Percentiles rank a stretch among this genome's conserved stretches.
Conservation (phyloP, 2,888 invertebrate species). For the Biston stratarius region DNA sequence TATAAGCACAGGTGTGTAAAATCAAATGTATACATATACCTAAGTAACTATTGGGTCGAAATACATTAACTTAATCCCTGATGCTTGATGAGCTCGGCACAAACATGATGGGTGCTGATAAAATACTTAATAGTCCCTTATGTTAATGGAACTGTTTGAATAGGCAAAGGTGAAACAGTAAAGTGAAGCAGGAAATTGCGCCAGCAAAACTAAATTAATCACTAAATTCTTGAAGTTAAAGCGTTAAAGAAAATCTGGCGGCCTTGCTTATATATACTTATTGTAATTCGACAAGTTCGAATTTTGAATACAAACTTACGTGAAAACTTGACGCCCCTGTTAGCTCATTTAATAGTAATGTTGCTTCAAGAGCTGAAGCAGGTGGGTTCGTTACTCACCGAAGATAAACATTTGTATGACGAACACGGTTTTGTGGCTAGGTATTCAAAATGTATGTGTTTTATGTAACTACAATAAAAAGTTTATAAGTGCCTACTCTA, state of each 20-base stretch:
- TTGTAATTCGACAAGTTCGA: no score
- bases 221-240: not conserved
- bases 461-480: no score
- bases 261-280: no score
- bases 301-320: no score
- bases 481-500: no score
- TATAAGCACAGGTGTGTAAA: conserved; percentile 75
- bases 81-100: conserved; percentile 39
- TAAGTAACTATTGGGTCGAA: conserved; percentile 68
- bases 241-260: not conserved
- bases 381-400: no score
- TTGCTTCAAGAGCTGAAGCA: no score
- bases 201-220: conserved; percentile 8
- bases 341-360: no score
- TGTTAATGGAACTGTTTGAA: conserved; percentile 36
- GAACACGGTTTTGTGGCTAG: no score
- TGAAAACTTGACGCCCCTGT: no score
- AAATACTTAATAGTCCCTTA: conserved; percentile 35
- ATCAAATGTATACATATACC: conserved; percentile 69
- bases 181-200: conserved; percentile 10
- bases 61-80: conserved; percentile 68
- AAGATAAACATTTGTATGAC: no score
- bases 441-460: no score
- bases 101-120: conserved; percentile 42
- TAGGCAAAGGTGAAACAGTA: conserved; percentile 17